Evolutionary conservation across 30 jellyfish, hydroid and myxozoan species (phyloP), one percentile per base, ranked within the genome.

Genomic region (Phacellophora camtschatica): DNA sequence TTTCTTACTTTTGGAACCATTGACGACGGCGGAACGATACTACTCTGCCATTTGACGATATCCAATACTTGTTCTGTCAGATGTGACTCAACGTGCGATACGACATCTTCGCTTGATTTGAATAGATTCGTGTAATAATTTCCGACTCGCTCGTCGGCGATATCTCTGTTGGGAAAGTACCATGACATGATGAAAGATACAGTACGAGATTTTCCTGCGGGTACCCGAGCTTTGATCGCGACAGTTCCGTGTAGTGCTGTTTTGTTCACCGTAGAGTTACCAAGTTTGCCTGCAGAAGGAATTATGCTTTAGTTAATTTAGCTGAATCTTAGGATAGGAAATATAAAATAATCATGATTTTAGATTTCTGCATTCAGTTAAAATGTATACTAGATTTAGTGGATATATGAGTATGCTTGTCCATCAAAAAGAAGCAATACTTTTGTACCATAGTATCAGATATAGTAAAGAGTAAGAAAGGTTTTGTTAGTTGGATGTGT

Each of bases 111-210:
- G 35, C 88, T 71, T 29, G 96, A 80, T 57, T 68, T 55, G 78
- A 85, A 93, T 11, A 93, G 42, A 54, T 81, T 93, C 43, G 82
- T 79, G 86, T 93, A 93, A 51, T 67, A 93, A 62, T 93, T 93
- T 8, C 99, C 99, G 32, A 93, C 96, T n/a, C 99, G 77, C 66
- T 93, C 99, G 36, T 93, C 99, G 15, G 99, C 92, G 18, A 93
- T 53, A 70, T 85, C 99, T 48, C 96, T 66, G 58, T 93, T 93
- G 6, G 99, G 99, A 42, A 85, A 82, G 63, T 76, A 70, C 99
- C 99, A 93, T 5, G 97, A 94, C 86, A 93, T 39, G 11, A 93
- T 70, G 66, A 93, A 86, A 0, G 95, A 74, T 20, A 93, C 61
- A 11, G 86, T 33, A 37, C 93, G 82, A 33, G 94, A 86, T 72